These are phyloP conservation scores for Cottus gobio DNA, from an alignment of 2,113 vertebrate genomes.

Conservation along the genomic window DNA sequence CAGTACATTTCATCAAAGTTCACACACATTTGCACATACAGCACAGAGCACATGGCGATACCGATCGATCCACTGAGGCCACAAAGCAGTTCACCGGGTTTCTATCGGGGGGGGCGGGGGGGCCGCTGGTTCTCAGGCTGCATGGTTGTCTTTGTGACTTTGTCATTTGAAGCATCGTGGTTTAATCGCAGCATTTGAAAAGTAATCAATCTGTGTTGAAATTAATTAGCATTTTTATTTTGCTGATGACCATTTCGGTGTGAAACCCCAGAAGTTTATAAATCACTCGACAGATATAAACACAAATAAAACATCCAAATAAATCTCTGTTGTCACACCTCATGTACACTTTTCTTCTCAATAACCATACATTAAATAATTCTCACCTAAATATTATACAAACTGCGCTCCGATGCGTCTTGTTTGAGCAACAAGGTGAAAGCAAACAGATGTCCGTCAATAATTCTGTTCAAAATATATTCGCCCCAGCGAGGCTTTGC, in stretches of 20 bases:
- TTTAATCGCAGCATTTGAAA: background rate
- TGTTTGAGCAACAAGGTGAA: slow-evolving; percentile 15
- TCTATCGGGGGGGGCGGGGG: slow-evolving; percentile 25
- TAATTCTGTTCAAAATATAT: slow-evolving; percentile 38
- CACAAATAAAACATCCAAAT: slow-evolving; percentile 6
- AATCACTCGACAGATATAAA: slow-evolving; percentile 5
- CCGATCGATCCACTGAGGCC: slow-evolving; percentile 58
- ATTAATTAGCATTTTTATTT: background rate
- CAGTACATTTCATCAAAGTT: slow-evolving; percentile 14
- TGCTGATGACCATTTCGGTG: background rate
- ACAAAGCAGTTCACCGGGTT: slow-evolving; percentile 55
- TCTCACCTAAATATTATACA: slow-evolving; percentile 1
- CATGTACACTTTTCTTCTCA: background rate
- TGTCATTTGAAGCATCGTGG: slow-evolving; percentile 1
- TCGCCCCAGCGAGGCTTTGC: slow-evolving; percentile 36
- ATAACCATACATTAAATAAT: background rate
- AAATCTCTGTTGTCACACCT: background rate
- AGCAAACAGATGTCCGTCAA: slow-evolving; percentile 25
- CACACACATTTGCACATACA: slow-evolving; percentile 49
- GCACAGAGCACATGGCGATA: slow-evolving; percentile 46
- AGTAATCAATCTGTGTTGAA: background rate
- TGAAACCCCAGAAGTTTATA: background rate
- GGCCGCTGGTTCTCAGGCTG: background rate
- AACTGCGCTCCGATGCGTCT: slow-evolving; percentile 4
- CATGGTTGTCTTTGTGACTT: background rate